Evolutionary conservation across 2,888 invertebrate species (phyloP).

Genomic region (Lycocerus yunnanus): DNA sequence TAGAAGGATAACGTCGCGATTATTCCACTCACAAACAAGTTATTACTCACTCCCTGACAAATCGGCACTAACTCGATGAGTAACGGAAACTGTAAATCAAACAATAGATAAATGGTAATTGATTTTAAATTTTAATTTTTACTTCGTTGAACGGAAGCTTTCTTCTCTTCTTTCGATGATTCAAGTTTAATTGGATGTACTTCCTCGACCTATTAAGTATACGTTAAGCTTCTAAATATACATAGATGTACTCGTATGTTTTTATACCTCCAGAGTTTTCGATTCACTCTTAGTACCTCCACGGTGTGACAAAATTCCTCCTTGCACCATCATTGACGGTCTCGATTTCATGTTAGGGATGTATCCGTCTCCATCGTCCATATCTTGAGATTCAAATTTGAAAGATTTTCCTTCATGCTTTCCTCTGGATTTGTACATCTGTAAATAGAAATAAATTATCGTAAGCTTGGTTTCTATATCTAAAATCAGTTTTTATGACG

Average conservation of each 20-base stretch:
- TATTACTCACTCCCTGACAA: not conserved
- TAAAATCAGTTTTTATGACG: too few species aligned
- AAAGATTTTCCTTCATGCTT: not conserved
- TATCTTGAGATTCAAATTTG: not conserved
- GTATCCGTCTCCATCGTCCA: not conserved
- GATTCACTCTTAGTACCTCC: not conserved
- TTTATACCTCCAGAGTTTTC: not conserved
- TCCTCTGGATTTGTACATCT: slow-evolving; percentile 17
- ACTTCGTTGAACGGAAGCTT: not conserved
- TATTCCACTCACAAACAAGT: not conserved
- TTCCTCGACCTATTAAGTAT: not conserved
- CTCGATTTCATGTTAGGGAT: not conserved
- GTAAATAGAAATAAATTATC: not conserved
- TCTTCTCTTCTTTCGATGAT: not conserved
- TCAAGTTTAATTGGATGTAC: not conserved
- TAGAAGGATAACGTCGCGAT: not conserved
- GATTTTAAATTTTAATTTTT: not conserved
- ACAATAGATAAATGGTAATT: not conserved
- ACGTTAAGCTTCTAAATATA: too few species aligned
- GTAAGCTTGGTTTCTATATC: too few species aligned
- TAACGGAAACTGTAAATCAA: not conserved
- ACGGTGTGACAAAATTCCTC: slow-evolving; percentile 12
- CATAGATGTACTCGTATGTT: too few species aligned
- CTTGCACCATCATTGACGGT: slow-evolving; percentile 25
- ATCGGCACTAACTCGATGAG: not conserved